A percentile compares a stretch with the other conserved stretches of the same genome.
Evolutionary conservation across 2,797 vertebrate species (phyloP).

Genomic region (Xenops minutus): DNA sequence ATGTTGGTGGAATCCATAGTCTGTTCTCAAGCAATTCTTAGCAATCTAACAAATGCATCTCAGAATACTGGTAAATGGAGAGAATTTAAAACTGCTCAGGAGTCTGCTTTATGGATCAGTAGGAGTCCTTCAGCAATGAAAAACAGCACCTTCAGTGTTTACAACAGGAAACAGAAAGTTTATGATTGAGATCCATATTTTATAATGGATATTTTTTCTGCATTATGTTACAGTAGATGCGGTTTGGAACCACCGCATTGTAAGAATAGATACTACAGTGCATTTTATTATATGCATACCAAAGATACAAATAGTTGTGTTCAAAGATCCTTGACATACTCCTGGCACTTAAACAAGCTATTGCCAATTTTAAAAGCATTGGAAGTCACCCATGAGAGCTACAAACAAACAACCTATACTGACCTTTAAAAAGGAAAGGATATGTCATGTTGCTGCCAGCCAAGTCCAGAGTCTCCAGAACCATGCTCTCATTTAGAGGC

Average conservation of each 20-base stretch:
- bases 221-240: not conserved
- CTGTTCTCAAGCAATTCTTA: constrained; percentile 71
- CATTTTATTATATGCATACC: not conserved
- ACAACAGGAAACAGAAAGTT: constrained; percentile 57
- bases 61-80: constrained; percentile 68
- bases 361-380: not conserved
- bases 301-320: not conserved
- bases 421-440: not conserved
- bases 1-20: constrained; percentile 70
- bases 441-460: not conserved
- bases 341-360: not conserved
- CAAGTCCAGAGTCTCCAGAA: not conserved
- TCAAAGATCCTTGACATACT: not conserved
- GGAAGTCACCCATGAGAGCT: not conserved
- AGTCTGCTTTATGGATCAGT: constrained; percentile 68
- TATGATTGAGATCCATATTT: not conserved
- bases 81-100: constrained; percentile 44
- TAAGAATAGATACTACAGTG: not conserved
- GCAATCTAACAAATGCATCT: constrained; percentile 69
- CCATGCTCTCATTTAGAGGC: not conserved
- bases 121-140: constrained; percentile 56
- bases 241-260: not conserved
- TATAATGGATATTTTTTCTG: not conserved
- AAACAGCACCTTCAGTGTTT: constrained; percentile 71
- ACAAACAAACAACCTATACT: not conserved